Percentiles rank a stretch among this genome's conserved stretches.
phyloP scores from a whole-genome alignment of 2,113 vertebrate genomes.

The Pedetes capensis region DNA sequence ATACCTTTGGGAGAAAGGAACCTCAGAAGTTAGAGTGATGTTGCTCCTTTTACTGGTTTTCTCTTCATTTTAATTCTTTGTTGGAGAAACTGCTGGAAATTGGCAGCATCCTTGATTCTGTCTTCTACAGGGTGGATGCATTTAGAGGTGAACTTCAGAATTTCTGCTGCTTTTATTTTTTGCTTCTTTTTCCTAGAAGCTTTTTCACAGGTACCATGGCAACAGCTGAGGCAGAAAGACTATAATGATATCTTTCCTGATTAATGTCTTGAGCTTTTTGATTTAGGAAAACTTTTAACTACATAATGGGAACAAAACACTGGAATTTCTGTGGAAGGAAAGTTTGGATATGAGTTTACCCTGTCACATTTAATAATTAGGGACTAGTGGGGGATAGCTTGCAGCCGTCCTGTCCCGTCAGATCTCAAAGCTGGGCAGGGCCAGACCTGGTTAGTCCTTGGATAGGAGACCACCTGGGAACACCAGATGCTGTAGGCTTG shows the following conservation, averaged over 20 bases:
- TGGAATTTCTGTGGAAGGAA: neutral
- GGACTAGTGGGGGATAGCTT: neutral
- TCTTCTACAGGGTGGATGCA: neutral
- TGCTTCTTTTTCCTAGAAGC: neutral
- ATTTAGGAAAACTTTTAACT: constrained; percentile 36
- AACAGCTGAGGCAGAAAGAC: neutral
- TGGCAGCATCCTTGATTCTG: neutral
- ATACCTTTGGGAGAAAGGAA: neutral
- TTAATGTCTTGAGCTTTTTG: neutral
- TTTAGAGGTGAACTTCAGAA: neutral
- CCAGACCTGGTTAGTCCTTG: no score
- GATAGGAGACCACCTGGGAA: no score
- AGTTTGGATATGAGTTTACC: neutral
- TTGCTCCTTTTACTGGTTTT: neutral
- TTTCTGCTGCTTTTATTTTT: neutral
- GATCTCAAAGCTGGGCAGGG: no score
- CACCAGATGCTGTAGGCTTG: no score
- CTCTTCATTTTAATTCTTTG: neutral
- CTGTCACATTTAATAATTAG: neutral
- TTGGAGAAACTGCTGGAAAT: neutral
- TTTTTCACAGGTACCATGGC: neutral
- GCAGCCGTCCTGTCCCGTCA: no score
- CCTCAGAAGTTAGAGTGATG: neutral
- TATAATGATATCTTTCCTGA: neutral
- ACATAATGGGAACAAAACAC: neutral